Evolutionary conservation across 2,113 vertebrate species (phyloP).

Genomic region (Platysternon megacephalum): DNA sequence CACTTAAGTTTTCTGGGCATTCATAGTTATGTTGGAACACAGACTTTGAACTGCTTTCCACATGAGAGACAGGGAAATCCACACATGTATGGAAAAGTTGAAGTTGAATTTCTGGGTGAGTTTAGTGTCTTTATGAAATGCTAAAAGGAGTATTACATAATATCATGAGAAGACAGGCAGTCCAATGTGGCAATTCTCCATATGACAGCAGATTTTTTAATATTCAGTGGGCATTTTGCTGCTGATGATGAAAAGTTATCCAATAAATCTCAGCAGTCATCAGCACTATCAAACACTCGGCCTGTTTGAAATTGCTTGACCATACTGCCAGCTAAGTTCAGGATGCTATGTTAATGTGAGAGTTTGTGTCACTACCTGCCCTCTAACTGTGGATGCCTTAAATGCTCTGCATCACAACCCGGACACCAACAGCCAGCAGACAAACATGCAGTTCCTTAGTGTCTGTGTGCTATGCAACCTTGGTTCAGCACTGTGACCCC

Average conservation of each 20-base stretch:
- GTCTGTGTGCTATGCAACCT: no score
- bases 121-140: not conserved
- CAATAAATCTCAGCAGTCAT: not conserved
- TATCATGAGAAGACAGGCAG: not conserved
- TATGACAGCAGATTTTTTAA: not conserved
- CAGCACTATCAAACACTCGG: not conserved
- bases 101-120: not conserved
- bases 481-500: no score
- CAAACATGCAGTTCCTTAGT: not conserved
- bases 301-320: not conserved
- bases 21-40: not conserved
- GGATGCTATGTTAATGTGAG: not conserved
- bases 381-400: not conserved
- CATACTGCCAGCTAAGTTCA: not conserved
- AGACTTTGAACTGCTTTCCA: not conserved
- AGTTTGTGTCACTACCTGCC: not conserved
- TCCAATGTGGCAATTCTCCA: not conserved
- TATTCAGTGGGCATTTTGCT: not conserved
- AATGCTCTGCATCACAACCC: not conserved
- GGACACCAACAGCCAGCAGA: not conserved
- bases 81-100: not conserved
- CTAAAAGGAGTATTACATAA: not conserved
- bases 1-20: not conserved
- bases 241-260: not conserved
- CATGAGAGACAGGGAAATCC: not conserved